These are phyloP conservation scores for Glaucomys volans DNA, from an alignment of 2,113 vertebrate genomes.

Conservation along the genomic window DNA sequence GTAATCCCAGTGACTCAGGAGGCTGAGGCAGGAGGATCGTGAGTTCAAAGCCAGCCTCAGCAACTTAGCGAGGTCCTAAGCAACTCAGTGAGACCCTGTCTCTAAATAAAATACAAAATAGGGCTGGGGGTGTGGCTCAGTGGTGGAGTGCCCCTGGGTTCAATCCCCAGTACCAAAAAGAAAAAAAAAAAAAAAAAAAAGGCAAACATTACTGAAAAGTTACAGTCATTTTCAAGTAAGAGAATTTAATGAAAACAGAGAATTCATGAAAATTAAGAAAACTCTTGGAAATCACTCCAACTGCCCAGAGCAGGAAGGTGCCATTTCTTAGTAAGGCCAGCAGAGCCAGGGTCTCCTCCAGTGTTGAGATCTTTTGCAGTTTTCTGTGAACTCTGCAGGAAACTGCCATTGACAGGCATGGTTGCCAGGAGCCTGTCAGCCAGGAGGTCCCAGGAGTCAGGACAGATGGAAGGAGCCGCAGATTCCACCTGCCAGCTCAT, in stretches of 20 bases:
- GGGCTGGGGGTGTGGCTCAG: too few species aligned
- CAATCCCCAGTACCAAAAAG: too few species aligned
- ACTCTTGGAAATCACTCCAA: background rate
- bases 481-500: background rate
- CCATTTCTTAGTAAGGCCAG: background rate
- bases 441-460: background rate
- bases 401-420: background rate
- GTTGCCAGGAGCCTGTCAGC: background rate
- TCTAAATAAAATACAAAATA: too few species aligned
- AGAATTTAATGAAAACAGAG: background rate
- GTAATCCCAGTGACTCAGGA: too few species aligned
- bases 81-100: too few species aligned
- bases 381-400: background rate
- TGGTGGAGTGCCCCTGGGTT: too few species aligned
- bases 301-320: background rate
- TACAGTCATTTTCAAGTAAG: too few species aligned
- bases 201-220: too few species aligned
- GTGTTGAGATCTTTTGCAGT: background rate
- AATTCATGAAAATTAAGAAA: background rate
- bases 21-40: too few species aligned
- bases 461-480: background rate
- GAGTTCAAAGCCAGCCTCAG: too few species aligned
- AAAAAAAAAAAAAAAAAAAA: too few species aligned
- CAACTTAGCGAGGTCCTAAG: too few species aligned
- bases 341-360: background rate